Evolutionary conservation across 2,797 vertebrate species (phyloP), one percentile per base, ranked within the genome.

Genomic region (Girardinus metallicus): DNA sequence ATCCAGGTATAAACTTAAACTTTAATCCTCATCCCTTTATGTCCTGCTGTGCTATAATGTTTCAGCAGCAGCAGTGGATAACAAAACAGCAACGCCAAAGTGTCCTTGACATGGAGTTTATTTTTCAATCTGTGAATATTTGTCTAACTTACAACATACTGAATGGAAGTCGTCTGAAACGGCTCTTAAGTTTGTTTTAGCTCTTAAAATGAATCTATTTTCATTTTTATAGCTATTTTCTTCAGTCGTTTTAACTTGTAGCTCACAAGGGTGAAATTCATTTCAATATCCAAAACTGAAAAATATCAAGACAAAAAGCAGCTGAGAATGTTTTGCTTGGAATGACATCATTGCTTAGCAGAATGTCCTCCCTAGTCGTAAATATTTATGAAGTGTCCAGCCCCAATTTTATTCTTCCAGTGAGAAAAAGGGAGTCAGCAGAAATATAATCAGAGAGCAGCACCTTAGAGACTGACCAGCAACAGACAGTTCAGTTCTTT

Each of bases 41-140:
- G 3, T 57, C 34, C 49, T 23, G 21, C 29, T 26, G 44, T 4
- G 75, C 6, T 60, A 7, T 81, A 12, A 73, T 39, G 47, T 81
- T 76, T 78, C 6, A 76, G 1, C 51, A 74, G 3, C 31, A 80
- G 47, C 53, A 29, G 39, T 49, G 18, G 18, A 36, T n/a, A 80
- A 77, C 41, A 76, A 41, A 66, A 53, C 15, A 53, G 62, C 3
- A 39, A 7, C 18, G 0, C 51, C 51, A 53, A 26, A 10, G 51
- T 64, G 60, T 8, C 60, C 64, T 41, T 68, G 34, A 10, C 1
- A 10, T 26, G 12, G 8, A 1, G 8, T 75, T 18, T 31, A 41
- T 5, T 43, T 68, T 68, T 68, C 39, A 68, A 11, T 68, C 64
- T 68, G 1, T 26, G 36, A 23, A 23, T 68, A 39, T 12, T 68